A percentile compares a stretch with the other conserved stretches of the same genome.
Conservation (phyloP, 2,888 invertebrate genomes). For the Drosophila melanosoma region DNA sequence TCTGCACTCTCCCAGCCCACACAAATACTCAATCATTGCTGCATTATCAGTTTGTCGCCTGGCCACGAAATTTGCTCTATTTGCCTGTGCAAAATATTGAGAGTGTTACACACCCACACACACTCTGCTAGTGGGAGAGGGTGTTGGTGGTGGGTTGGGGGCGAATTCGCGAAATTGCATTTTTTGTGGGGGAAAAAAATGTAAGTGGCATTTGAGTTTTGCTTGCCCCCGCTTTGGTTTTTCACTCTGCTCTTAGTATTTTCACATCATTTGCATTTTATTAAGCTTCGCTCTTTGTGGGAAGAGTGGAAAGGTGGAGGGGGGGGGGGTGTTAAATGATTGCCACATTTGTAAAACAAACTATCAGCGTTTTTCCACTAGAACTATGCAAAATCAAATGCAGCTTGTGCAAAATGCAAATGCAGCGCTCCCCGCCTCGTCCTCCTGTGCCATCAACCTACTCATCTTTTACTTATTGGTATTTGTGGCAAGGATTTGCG, state of each 20-base stretch:
- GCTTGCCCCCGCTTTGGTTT: conserved; percentile 18
- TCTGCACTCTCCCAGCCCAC: not conserved
- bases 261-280: conserved; percentile 77
- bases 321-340: not conserved
- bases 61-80: conserved; percentile 38
- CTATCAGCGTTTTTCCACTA: conserved; percentile 41
- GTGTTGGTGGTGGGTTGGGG: not conserved
- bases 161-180: conserved; percentile 33
- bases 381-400: conserved; percentile 42
- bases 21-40: conserved; percentile 62
- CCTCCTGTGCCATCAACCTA: not conserved
- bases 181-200: conserved; percentile 24
- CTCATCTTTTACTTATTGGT: conserved; percentile 40
- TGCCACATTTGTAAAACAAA: conserved; percentile 57
- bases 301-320: not conserved
- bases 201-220: conserved; percentile 61
- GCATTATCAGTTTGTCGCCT: conserved; percentile 68
- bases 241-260: conserved; percentile 40
- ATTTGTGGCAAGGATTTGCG: conserved; percentile 51
- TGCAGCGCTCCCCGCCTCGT: not conserved
- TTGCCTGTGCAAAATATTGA: conserved; percentile 68
- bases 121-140: not conserved
- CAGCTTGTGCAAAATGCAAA: not conserved
- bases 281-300: conserved; percentile 43
- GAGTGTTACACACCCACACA: conserved; percentile 41